Percentiles rank a stretch among this genome's conserved stretches.
These are phyloP conservation scores for Hydropotes inermis DNA, from an alignment of 2,113 vertebrate species.

Conservation along the genomic window DNA sequence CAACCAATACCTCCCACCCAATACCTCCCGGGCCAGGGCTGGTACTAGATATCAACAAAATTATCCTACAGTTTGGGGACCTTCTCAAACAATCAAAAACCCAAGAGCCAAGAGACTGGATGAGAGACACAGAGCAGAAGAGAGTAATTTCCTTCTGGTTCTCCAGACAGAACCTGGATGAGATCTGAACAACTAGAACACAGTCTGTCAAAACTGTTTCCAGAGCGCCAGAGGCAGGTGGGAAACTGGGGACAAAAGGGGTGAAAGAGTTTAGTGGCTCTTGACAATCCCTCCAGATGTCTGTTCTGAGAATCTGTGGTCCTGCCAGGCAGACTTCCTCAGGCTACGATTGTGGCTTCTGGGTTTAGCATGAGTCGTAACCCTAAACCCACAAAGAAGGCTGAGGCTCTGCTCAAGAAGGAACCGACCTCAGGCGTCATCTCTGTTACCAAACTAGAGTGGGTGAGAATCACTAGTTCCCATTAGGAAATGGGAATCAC, in stretches of 20 bases:
- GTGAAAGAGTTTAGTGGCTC: not conserved
- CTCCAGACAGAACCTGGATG: not conserved
- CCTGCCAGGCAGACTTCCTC: not conserved
- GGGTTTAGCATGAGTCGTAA: not conserved
- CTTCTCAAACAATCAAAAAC: not conserved
- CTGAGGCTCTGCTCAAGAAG: not conserved
- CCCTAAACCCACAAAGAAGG: not conserved
- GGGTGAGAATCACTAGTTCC: not conserved
- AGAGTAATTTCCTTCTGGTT: not conserved
- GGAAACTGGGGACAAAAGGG: not conserved
- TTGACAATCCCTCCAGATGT: not conserved
- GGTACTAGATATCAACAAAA: not conserved
- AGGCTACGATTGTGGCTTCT: rapidly evolving
- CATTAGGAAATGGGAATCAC: not conserved
- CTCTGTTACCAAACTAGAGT: not conserved
- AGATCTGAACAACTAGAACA: not conserved
- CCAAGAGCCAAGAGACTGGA: not conserved
- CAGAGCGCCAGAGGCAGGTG: not conserved
- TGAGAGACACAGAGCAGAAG: not conserved
- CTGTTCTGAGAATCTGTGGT: not conserved
- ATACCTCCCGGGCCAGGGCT: not conserved
- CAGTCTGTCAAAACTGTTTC: not conserved
- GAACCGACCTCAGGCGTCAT: not conserved
- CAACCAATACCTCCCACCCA: not conserved
- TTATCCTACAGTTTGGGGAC: not conserved